Evolutionary conservation across 2,888 invertebrate species (phyloP).

Genomic region (Mayetiola destructor): DNA sequence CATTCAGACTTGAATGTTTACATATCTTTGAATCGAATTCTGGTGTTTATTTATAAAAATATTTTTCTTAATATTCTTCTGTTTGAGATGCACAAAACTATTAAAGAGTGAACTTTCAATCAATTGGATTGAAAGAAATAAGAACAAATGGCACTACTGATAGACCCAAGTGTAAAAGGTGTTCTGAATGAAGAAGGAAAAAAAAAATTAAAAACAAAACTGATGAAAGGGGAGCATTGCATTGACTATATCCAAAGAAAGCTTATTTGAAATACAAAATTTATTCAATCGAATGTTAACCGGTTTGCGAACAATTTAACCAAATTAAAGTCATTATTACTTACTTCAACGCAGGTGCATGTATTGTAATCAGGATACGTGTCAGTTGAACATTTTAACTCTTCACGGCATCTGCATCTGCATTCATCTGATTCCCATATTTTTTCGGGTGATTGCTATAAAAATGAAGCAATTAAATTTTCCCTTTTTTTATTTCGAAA

Average conservation of each 20-base stretch:
- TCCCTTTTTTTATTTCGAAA: background rate
- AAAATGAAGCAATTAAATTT: slow-evolving; percentile 11
- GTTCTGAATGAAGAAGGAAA: background rate
- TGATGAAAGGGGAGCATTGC: background rate
- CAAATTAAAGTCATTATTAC: background rate
- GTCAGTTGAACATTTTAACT: slow-evolving; percentile 44
- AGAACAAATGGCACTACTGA: background rate
- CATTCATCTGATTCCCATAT: slow-evolving; percentile 48
- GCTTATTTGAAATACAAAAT: background rate
- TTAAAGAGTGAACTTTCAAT: no score
- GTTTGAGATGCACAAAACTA: background rate
- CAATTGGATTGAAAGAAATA: background rate
- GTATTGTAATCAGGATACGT: slow-evolving; percentile 41
- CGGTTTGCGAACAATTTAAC: background rate
- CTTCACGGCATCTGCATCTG: slow-evolving; percentile 43
- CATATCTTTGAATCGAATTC: background rate
- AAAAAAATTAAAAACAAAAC: background rate
- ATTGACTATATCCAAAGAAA: background rate
- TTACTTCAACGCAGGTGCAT: slow-evolving; percentile 38
- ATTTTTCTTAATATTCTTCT: no score
- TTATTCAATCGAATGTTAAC: background rate
- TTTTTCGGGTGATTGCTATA: slow-evolving; percentile 37
- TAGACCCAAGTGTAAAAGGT: slow-evolving; percentile 1
- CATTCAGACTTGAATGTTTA: no score
- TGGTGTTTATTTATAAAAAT: slow-evolving; percentile 3